Evolutionary conservation across 2,797 vertebrate genomes (phyloP).

Genomic region (Hemibagrus guttatus): DNA sequence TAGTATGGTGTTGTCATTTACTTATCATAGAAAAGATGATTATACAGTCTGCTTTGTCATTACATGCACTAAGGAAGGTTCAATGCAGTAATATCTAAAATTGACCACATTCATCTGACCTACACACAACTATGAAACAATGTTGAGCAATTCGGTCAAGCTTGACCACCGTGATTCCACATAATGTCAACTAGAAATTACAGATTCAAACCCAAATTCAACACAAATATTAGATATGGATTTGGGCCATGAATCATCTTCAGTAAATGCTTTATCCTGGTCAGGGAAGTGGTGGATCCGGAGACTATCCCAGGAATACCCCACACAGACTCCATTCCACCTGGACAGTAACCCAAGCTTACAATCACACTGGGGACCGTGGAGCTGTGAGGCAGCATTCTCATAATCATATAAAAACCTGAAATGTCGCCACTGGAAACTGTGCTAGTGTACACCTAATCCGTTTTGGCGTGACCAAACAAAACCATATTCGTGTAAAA

Average conservation of each 20-base stretch:
- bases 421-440: not conserved
- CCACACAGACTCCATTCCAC: not conserved
- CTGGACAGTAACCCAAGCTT: not conserved
- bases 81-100: not conserved
- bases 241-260: not conserved
- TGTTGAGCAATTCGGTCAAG: not conserved
- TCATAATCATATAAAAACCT: not conserved
- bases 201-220: not conserved
- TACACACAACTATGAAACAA: not conserved
- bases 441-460: not conserved
- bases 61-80: not conserved
- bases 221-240: not conserved
- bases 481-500: not conserved
- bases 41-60: not conserved
- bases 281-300: not conserved
- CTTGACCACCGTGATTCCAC: not conserved
- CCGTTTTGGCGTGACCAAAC: not conserved
- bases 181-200: not conserved
- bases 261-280: not conserved
- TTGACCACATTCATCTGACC: not conserved
- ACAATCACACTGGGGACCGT: not conserved
- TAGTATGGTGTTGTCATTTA: not conserved
- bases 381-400: not conserved
- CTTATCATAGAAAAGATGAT: too few species aligned
- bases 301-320: not conserved